Percentiles rank a stretch among this genome's conserved stretches.
These are phyloP conservation scores for Cebus imitator DNA, from an alignment of 2,113 vertebrate species.

Conservation along the genomic window DNA sequence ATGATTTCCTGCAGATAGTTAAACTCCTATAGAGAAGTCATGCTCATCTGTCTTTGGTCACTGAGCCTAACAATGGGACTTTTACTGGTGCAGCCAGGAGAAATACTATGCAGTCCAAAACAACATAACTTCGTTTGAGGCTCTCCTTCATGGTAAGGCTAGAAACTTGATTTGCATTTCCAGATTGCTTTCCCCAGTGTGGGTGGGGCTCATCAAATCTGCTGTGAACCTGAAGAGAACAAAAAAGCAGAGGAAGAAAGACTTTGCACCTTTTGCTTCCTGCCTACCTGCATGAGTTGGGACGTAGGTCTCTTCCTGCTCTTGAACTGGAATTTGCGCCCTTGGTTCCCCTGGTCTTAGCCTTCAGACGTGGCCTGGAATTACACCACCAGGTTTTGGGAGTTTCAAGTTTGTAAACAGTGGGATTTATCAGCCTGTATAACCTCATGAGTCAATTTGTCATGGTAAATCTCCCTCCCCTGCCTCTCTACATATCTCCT, in stretches of 20 bases:
- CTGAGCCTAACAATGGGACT: not conserved
- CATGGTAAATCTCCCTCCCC: not conserved
- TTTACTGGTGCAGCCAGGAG: not conserved
- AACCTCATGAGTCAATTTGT: not conserved
- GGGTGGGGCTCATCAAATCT: not conserved
- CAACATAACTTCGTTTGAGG: not conserved
- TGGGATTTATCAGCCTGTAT: not conserved
- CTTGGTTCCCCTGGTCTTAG: not conserved
- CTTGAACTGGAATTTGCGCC: not conserved
- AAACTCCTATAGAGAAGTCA: not conserved
- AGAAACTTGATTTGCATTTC: not conserved
- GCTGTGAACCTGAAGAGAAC: not conserved
- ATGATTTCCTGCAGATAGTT: not conserved
- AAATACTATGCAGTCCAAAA: not conserved
- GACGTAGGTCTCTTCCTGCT: not conserved
- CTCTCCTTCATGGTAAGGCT: not conserved
- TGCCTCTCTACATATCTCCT: no score
- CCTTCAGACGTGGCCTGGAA: not conserved
- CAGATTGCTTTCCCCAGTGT: not conserved
- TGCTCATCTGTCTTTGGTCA: no score
- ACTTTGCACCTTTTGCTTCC: not conserved
- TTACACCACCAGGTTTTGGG: not conserved
- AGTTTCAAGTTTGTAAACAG: not conserved
- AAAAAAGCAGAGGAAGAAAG: not conserved
- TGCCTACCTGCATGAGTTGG: not conserved